These are phyloP conservation scores for Bibio marci DNA, from an alignment of 2,888 invertebrate species.

Conservation along the genomic window DNA sequence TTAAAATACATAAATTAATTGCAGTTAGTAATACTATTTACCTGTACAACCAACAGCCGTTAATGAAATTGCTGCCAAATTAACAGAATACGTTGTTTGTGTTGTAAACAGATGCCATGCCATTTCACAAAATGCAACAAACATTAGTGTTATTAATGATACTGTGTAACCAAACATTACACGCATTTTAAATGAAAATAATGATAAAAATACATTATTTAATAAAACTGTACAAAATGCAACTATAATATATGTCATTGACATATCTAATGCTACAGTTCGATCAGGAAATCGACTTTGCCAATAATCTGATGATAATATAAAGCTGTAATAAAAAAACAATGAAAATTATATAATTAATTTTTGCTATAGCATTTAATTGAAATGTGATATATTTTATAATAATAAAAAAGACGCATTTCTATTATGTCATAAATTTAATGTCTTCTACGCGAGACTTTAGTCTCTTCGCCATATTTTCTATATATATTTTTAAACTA, in stretches of 20 bases:
- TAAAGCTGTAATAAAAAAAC: conserved; percentile 45
- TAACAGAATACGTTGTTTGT: conserved; percentile 65
- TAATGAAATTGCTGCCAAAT: conserved; percentile 65
- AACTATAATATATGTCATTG: conserved; percentile 76
- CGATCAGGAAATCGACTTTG: conserved; percentile 67
- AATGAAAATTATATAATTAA: conserved; percentile 9
- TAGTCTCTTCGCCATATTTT: no score
- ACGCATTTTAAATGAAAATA: conserved; percentile 63
- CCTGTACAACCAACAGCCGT: conserved; percentile 74
- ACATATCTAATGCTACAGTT: conserved; percentile 84
- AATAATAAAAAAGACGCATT: no score
- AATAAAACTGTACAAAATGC: conserved; percentile 74
- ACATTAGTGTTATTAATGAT: conserved; percentile 62
- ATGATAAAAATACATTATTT: conserved; percentile 70
- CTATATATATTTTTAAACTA: no score
- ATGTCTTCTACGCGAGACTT: no score
- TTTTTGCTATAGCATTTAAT: no score
- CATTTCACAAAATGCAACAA: conserved; percentile 72
- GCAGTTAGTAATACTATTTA: conserved; percentile 11
- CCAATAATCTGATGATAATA: conserved; percentile 87
- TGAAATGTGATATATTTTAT: no score
- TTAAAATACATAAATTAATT: not conserved
- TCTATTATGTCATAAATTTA: no score
- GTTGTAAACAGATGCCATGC: conserved; percentile 69
- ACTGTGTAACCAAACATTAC: conserved; percentile 77